Percentiles rank a stretch among this genome's conserved stretches.
These are phyloP conservation scores for Ctenomys sociabilis DNA, from an alignment of 2,113 vertebrate species.

Conservation along the genomic window DNA sequence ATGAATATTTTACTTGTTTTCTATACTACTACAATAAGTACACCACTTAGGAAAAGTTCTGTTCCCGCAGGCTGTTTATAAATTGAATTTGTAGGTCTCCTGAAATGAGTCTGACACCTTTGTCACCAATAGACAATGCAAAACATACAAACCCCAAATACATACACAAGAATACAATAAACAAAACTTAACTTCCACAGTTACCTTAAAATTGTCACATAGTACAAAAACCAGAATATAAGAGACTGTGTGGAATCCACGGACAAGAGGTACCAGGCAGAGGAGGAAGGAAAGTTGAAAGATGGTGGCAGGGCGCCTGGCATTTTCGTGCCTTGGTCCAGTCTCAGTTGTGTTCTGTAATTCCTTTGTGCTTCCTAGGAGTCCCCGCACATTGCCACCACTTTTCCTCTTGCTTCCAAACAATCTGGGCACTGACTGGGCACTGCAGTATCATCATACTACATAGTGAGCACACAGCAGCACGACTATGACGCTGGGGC, in stretches of 20 bases:
- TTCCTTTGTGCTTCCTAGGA: not conserved
- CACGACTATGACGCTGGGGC: not conserved
- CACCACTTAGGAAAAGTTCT: not conserved
- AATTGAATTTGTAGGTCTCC: not conserved
- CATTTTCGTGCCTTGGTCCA: not conserved
- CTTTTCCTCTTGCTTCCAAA: not conserved
- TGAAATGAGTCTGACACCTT: not conserved
- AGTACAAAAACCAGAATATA: not conserved
- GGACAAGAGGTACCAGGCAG: not conserved
- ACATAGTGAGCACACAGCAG: not conserved
- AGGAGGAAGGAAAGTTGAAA: not conserved
- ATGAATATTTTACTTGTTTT: not conserved
- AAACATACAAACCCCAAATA: not conserved
- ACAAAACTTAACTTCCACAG: not conserved
- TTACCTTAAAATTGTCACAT: not conserved
- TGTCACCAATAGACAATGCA: not conserved
- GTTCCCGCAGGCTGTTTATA: not conserved
- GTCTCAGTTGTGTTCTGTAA: not conserved
- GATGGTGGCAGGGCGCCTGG: not conserved
- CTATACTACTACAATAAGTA: not conserved
- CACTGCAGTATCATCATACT: not conserved
- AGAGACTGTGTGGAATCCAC: not conserved
- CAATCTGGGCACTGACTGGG: not conserved
- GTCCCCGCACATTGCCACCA: not conserved
- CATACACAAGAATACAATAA: not conserved